Conservation (phyloP, 2,113 vertebrate species). For the Corvus moneduloides region DNA sequence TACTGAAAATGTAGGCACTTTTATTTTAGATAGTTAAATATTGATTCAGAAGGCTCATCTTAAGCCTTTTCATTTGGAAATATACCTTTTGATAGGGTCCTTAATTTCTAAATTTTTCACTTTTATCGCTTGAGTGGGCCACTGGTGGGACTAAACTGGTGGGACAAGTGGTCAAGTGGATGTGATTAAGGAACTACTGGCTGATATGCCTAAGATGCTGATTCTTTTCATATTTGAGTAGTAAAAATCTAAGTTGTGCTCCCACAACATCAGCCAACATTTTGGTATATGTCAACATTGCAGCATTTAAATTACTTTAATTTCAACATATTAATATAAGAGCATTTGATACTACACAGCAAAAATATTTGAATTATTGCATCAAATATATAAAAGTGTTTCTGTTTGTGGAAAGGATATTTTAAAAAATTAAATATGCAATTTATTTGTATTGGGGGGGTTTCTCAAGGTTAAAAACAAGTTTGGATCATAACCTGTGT, state of each 20-base stretch:
- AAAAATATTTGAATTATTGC: neutral
- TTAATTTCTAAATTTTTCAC: neutral
- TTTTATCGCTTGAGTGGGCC: neutral
- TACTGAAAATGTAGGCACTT: neutral
- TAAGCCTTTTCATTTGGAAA: conserved; percentile 5
- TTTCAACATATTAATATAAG: neutral
- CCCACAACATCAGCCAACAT: neutral
- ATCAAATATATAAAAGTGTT: neutral
- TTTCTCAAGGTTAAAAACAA: neutral
- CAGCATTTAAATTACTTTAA: neutral
- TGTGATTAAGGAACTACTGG: neutral
- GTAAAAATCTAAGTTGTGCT: neutral
- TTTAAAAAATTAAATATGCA: neutral
- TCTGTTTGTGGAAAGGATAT: neutral
- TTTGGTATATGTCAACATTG: neutral
- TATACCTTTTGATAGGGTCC: neutral
- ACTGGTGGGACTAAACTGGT: neutral
- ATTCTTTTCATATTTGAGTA: neutral
- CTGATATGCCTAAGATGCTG: neutral
- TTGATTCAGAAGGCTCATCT: neutral
- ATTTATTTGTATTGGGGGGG: rapidly evolving
- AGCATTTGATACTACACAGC: neutral
- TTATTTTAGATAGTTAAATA: conserved; percentile 37
- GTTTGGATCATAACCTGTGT: neutral
- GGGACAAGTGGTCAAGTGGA: neutral